phyloP scores from a whole-genome alignment of 2,888 invertebrate genomes.

The Lordiphosa andalusiaca region DNA sequence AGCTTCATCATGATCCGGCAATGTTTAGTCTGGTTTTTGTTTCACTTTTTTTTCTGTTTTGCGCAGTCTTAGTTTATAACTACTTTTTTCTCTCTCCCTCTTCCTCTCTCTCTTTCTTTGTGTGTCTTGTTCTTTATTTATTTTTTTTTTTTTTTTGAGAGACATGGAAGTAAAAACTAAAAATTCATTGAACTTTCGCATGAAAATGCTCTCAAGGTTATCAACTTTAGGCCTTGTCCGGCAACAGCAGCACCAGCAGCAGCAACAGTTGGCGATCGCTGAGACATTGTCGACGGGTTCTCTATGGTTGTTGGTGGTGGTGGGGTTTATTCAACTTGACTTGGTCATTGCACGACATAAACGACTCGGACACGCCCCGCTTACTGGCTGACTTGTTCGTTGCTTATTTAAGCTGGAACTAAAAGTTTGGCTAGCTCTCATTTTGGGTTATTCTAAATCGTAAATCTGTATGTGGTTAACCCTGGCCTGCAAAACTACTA shows the following conservation, averaged over 20 bases:
- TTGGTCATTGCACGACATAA: slow-evolving; percentile 45
- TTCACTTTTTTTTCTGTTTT: slow-evolving; percentile 66
- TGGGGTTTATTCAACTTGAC: slow-evolving; percentile 64
- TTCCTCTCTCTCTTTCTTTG: slow-evolving; percentile 1
- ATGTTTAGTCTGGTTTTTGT: slow-evolving; percentile 75
- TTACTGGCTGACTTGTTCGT: not conserved
- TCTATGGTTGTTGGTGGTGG: slow-evolving; percentile 29
- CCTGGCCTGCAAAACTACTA: too few relatives aligned
- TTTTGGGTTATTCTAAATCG: too few relatives aligned
- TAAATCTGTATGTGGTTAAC: too few relatives aligned
- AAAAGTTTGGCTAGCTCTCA: too few relatives aligned
- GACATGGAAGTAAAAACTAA: slow-evolving; percentile 77
- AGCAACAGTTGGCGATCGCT: slow-evolving; percentile 28
- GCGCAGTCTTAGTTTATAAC: slow-evolving; percentile 22
- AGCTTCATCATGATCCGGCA: slow-evolving; percentile 49
- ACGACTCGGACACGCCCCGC: slow-evolving; percentile 14
- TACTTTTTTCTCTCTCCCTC: slow-evolving; percentile 16
- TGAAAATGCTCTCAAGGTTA: slow-evolving; percentile 79
- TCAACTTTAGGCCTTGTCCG: slow-evolving; percentile 75
- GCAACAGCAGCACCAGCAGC: slow-evolving; percentile 38
- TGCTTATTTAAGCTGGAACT: too few relatives aligned
- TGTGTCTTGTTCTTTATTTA: slow-evolving; percentile 12
- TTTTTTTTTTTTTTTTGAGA: slow-evolving; percentile 29
- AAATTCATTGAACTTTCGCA: slow-evolving; percentile 79
- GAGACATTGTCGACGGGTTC: slow-evolving; percentile 28